These are phyloP conservation scores for Octodon degus DNA, from an alignment of 2,113 vertebrate genomes.

Conservation along the genomic window DNA sequence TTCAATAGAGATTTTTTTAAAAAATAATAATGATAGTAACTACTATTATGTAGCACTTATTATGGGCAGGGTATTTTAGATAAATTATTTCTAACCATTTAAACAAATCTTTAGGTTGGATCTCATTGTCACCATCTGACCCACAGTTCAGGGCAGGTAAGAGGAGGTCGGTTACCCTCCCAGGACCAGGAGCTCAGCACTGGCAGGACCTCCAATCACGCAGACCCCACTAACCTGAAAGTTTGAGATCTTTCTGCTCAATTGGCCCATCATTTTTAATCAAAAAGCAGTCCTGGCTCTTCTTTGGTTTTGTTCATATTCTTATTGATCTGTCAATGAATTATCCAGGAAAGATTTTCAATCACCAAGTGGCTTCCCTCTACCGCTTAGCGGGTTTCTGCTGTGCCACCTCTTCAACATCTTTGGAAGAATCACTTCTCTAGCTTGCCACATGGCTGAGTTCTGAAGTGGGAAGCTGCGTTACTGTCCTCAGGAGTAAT, in stretches of 20 bases:
- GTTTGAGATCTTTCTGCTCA: neutral
- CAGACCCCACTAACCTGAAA: neutral
- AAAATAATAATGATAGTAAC: neutral
- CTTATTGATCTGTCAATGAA: constrained; percentile 5
- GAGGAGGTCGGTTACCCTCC: neutral
- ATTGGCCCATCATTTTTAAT: neutral
- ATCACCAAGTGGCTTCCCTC: neutral
- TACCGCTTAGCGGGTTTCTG: neutral
- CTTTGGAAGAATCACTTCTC: neutral
- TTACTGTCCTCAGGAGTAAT: constrained; percentile 1
- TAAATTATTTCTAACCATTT: constrained; percentile 37
- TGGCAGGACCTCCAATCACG: neutral
- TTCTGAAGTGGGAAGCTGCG: constrained; percentile 20
- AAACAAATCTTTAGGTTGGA: neutral
- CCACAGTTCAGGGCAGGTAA: neutral
- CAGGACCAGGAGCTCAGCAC: neutral
- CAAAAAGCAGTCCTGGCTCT: neutral
- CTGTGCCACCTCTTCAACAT: no score
- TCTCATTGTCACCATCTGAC: neutral
- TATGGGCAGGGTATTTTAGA: neutral
- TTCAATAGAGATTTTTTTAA: neutral
- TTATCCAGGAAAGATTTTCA: neutral
- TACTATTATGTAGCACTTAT: neutral
- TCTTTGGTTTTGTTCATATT: neutral
- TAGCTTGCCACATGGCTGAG: neutral